A percentile compares a stretch with the other conserved stretches of the same genome.
Conservation (phyloP, 2,888 invertebrate genomes). For the Platerodrilus igneus region DNA sequence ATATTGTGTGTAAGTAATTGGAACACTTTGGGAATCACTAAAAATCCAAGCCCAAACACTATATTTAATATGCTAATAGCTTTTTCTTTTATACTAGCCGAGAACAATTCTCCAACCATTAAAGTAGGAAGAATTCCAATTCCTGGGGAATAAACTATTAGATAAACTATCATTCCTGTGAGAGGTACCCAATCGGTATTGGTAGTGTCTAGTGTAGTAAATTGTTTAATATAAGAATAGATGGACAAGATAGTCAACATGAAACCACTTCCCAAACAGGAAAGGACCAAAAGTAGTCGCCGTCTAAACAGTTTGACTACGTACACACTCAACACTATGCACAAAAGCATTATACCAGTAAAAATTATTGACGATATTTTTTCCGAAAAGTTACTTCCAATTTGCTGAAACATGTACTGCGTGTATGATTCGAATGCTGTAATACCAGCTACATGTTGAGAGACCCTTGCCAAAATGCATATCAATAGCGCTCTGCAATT, state of each 20-base stretch:
- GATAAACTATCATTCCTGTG: constrained; percentile 34
- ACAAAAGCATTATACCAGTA: constrained; percentile 24
- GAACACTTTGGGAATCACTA: constrained; percentile 35
- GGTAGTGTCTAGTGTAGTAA: constrained; percentile 27
- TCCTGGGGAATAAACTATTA: constrained; percentile 27
- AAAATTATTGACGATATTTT: constrained; percentile 36
- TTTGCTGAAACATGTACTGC: constrained; percentile 37
- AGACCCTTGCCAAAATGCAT: constrained; percentile 33
- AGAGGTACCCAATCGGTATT: constrained; percentile 37
- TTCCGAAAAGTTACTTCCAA: constrained; percentile 35
- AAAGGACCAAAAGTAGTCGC: constrained; percentile 30
- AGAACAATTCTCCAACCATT: constrained; percentile 38
- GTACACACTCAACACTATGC: constrained; percentile 20
- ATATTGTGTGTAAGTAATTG: constrained; percentile 33
- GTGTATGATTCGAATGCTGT: constrained; percentile 32
- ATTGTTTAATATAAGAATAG: constrained; percentile 34
- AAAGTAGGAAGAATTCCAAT: constrained; percentile 36
- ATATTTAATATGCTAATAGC: constrained; percentile 33
- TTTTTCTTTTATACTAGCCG: constrained; percentile 37
- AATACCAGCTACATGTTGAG: constrained; percentile 36
- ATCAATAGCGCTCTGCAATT: constrained; percentile 35
- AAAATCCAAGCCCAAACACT: constrained; percentile 29
- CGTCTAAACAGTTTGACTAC: constrained; percentile 34
- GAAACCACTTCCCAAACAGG: constrained; percentile 28
- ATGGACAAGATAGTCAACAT: constrained; percentile 24